Percentiles rank a stretch among this genome's conserved stretches.
Evolutionary conservation across 2,797 vertebrate genomes (phyloP).

Genomic region (Acanthopagrus latus): DNA sequence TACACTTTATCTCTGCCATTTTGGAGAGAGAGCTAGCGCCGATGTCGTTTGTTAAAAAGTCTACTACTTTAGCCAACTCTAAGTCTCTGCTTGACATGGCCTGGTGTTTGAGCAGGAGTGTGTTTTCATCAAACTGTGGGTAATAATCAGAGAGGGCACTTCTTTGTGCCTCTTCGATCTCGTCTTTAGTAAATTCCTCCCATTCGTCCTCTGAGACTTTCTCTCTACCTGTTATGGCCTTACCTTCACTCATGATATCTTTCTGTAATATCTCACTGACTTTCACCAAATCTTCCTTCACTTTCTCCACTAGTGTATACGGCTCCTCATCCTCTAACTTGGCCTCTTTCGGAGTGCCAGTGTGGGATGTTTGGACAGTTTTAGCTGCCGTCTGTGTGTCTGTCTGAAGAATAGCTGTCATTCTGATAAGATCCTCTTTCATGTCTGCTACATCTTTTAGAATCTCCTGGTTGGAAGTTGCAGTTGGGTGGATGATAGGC

Average conservation of each 20-base stretch:
- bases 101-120: constrained; percentile 88
- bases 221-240: constrained; percentile 84
- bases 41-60: constrained; percentile 96
- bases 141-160: constrained; percentile 80
- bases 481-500: constrained; percentile 90
- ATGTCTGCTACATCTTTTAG: constrained; percentile 98
- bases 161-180: constrained; percentile 95
- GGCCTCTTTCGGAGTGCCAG: constrained; percentile 90
- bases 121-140: constrained; percentile 85
- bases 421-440: constrained; percentile 98
- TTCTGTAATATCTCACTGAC: constrained; percentile 98
- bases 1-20: constrained; percentile 93
- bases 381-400: constrained; percentile 92
- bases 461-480: constrained; percentile 96
- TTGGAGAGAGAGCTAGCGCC: constrained; percentile 90
- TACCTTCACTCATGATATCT: constrained; percentile 89
- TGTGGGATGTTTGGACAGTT: constrained; percentile 87
- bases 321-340: constrained; percentile 97
- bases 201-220: constrained; percentile 93
- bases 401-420: constrained; percentile 98
- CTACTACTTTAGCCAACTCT: constrained; percentile 94
- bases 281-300: constrained; percentile 99
- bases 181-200: constrained; percentile 96
- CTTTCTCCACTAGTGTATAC: constrained; percentile 96
- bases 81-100: constrained; percentile 92